Conservation (phyloP, 2,888 invertebrate genomes). For the Hemaris fuciformis region DNA sequence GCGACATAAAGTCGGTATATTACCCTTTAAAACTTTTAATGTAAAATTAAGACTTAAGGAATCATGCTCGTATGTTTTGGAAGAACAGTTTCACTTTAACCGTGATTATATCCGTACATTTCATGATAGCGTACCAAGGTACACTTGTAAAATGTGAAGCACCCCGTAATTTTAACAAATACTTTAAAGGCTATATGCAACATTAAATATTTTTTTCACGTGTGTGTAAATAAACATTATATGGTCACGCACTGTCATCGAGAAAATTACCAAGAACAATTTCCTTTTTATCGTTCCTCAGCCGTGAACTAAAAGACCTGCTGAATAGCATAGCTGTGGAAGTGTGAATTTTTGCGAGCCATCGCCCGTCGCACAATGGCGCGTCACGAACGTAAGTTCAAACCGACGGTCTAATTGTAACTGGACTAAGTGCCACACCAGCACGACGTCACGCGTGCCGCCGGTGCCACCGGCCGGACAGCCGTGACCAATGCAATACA, state of each 20-base stretch:
- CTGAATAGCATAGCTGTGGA: conserved; percentile 59
- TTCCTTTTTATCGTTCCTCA: conserved; percentile 85
- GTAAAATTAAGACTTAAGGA: not conserved
- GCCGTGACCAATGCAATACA: conserved; percentile 34
- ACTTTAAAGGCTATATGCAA: not conserved
- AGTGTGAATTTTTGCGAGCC: conserved; percentile 33
- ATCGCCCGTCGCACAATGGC: conserved; percentile 37
- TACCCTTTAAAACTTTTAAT: too few species aligned
- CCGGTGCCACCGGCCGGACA: conserved; percentile 22
- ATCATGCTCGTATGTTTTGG: not conserved
- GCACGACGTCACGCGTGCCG: conserved; percentile 34
- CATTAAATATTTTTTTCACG: conserved; percentile 3
- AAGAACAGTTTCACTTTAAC: not conserved
- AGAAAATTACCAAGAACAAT: conserved; percentile 84
- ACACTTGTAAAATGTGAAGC: not conserved
- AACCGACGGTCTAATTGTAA: conserved; percentile 59
- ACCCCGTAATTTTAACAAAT: not conserved
- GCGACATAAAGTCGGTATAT: not conserved
- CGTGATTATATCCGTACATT: not conserved
- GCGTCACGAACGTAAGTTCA: conserved; percentile 45
- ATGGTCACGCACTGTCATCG: conserved; percentile 21
- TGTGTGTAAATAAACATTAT: conserved; percentile 18
- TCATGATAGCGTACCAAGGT: not conserved
- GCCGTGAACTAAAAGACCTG: conserved; percentile 77
- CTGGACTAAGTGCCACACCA: conserved; percentile 46